phyloP scores from a whole-genome alignment of 2,113 vertebrate genomes.

The Gobiocypris rarus region DNA sequence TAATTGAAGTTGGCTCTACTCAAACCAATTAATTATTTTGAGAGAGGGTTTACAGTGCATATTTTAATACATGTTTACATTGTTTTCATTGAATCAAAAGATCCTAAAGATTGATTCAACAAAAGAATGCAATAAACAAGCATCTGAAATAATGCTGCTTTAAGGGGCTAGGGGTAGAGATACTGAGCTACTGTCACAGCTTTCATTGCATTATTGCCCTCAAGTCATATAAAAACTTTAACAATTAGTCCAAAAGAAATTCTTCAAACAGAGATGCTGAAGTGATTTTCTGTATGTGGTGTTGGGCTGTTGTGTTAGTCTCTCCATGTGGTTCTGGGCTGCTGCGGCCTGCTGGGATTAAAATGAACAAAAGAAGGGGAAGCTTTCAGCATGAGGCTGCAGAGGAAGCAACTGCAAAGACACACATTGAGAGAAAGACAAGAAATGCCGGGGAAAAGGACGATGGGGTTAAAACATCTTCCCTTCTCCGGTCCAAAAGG shows the following conservation, averaged over 20 bases:
- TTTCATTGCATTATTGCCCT: not conserved
- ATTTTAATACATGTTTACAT: too few relatives aligned
- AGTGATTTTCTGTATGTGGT: constrained; percentile 4
- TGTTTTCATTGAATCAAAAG: not conserved
- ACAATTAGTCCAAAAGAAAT: not conserved
- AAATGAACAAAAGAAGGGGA: constrained; percentile 50
- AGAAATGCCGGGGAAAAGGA: constrained; percentile 15
- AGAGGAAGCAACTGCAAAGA: constrained; percentile 17
- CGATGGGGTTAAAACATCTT: constrained; percentile 38
- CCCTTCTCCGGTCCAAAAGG: constrained; percentile 41
- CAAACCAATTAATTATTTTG: too few relatives aligned
- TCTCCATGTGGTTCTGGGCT: constrained; percentile 31
- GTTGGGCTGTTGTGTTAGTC: constrained; percentile 15
- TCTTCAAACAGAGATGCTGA: constrained; percentile 7
- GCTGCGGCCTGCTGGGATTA: constrained; percentile 41
- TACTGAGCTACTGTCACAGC: not conserved
- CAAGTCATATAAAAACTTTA: not conserved
- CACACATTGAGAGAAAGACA: not conserved
- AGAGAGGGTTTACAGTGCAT: too few relatives aligned
- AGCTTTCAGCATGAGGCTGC: constrained; percentile 36
- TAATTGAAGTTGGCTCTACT: too few relatives aligned
- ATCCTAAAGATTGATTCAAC: not conserved
- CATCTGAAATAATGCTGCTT: not conserved
- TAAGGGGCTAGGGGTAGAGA: not conserved
- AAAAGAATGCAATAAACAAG: not conserved